Percentiles rank a stretch among this genome's conserved stretches.
phyloP scores from a whole-genome alignment of 1,140 invertebrate genomes.

The Drosophila kohkoa region DNA sequence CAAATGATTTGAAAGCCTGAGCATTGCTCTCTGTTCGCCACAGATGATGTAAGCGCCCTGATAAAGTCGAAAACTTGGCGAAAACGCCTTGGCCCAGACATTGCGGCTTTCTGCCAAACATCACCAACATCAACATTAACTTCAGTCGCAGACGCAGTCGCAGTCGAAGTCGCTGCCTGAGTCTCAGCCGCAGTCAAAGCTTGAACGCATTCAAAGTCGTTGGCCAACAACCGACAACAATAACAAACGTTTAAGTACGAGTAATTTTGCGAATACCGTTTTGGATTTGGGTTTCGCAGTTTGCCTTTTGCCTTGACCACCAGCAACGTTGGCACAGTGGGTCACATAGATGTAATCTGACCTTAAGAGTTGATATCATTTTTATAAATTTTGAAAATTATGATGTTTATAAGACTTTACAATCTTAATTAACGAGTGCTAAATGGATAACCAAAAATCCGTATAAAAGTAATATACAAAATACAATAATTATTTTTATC shows the following conservation, averaged over 20 bases:
- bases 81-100: slow-evolving; percentile 56
- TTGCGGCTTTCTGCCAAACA: slow-evolving; percentile 22
- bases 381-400: too few species aligned
- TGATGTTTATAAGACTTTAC: too few species aligned
- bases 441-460: too few species aligned
- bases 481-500: too few species aligned
- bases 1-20: slow-evolving; percentile 71
- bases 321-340: slow-evolving; percentile 50
- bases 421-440: too few species aligned
- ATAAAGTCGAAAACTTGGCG: slow-evolving; percentile 61
- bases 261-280: slow-evolving; percentile 79
- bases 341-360: too few species aligned
- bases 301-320: slow-evolving; percentile 70
- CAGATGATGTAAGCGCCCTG: slow-evolving; percentile 70
- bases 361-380: too few species aligned
- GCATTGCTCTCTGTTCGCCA: slow-evolving; percentile 41
- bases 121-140: slow-evolving; percentile 5
- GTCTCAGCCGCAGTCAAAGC: background rate
- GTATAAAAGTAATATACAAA: too few species aligned
- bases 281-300: slow-evolving; percentile 44
- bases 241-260: slow-evolving; percentile 55
- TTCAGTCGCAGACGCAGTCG: background rate
- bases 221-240: slow-evolving; percentile 46
- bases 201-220: slow-evolving; percentile 73
- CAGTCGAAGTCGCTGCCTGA: background rate